Evolutionary conservation across 2,888 invertebrate species (phyloP), one percentile per base, ranked within the genome.

Genomic region (Lepas anatifera): DNA sequence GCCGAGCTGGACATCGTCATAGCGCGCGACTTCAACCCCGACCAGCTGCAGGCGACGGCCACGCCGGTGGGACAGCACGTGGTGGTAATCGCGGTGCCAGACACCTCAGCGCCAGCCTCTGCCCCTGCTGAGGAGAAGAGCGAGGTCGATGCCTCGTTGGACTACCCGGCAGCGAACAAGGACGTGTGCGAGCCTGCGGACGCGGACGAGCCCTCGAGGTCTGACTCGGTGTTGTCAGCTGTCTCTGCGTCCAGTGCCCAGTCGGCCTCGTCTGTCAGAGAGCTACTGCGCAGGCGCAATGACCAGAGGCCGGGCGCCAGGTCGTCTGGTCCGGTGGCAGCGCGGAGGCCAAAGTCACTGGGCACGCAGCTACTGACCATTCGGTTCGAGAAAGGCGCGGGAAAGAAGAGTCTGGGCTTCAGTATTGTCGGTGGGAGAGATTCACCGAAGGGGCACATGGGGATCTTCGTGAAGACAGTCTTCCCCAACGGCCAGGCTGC

Each of bases 351-450:
- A 32, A 78, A 78, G 73, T 79, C 79, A 2, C 75, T 79, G 69
- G 68, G 67, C 18, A 77, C 78, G 7, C 77, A 78, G 13, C 74
- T 80, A 67, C 78, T 78, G 72, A 79, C 80, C 18, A 84, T 87
- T 18, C 85, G 86, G 70, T 90, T 90, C 79, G 87, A 88, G 81
- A 93, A 93, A 81, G 92, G 92, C 37, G 85, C 85, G 7, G 89
- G 91, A 37, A 87, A 89, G 76, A 92, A 91, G 80, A 91, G 92
- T 70, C 83, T 93, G 68, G 93, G 93, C 48, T 93, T 94, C 79
- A 92, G 92, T 78, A 91, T 93, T 76, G 93, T 93, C 41, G 94
- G 93, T 68, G 94, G 93, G 66, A 86, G 87, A 68, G 93, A 93
- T 80, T 91, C 92, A 3, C 89, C 92, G 0, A 89, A 89, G 80